Evolutionary conservation across 2,113 vertebrate genomes (phyloP).

Genomic region (Coptodon rendalli): DNA sequence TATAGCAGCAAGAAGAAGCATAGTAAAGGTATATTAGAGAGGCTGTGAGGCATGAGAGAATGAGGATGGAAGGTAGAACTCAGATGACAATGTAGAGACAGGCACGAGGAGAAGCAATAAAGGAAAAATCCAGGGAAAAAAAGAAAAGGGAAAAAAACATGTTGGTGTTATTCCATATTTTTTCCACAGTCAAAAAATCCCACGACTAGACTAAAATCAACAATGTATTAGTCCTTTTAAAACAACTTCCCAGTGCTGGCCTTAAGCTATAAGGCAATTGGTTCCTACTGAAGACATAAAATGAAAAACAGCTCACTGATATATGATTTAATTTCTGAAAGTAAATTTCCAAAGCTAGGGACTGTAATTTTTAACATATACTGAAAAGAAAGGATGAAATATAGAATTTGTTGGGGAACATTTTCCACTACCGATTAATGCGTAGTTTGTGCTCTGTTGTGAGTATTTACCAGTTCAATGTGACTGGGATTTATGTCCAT

Average conservation of each 20-base stretch:
- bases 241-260: background rate
- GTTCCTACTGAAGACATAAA: background rate
- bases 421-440: background rate
- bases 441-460: background rate
- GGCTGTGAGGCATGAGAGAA: conserved; percentile 25
- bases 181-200: background rate
- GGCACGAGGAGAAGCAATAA: background rate
- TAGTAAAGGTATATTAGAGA: conserved; percentile 39
- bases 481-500: background rate
- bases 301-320: background rate
- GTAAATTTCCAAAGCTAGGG: background rate
- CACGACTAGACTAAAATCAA: background rate
- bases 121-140: background rate
- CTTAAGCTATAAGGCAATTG: background rate
- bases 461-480: background rate
- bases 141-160: background rate
- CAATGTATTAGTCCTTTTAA: background rate
- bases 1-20: conserved; percentile 27
- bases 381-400: background rate
- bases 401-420: background rate
- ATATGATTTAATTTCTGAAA: background rate
- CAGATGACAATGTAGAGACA: conserved; percentile 10
- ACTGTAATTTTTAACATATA: background rate
- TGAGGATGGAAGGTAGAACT: conserved; percentile 15
- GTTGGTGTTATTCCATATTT: background rate